phyloP scores from a whole-genome alignment of 2,113 vertebrate species.

The Arizona elegans region DNA sequence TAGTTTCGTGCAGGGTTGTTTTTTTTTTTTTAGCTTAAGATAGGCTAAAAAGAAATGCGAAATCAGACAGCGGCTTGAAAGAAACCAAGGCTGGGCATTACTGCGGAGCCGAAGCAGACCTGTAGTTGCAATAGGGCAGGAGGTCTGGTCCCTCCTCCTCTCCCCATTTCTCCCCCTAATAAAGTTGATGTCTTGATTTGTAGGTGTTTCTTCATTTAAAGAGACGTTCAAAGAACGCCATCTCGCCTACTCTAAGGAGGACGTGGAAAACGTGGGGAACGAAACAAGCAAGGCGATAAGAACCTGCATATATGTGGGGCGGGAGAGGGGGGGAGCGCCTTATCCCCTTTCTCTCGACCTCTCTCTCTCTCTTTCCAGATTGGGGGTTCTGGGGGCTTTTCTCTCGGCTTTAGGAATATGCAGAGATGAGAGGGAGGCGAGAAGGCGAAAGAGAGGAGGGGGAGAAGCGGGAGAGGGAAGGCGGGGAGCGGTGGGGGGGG shows the following conservation, averaged over 20 bases:
- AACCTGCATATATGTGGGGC: not conserved
- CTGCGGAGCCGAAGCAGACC: not conserved
- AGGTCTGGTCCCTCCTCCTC: too few species aligned
- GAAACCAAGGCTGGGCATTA: too few species aligned
- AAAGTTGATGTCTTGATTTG: not conserved
- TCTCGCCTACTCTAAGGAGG: not conserved
- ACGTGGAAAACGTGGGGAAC: not conserved
- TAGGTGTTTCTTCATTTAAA: not conserved
- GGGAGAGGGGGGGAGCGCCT: not conserved
- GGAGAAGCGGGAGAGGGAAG: not conserved
- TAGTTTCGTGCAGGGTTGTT: too few species aligned
- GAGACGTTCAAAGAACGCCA: not conserved
- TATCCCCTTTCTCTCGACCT: not conserved
- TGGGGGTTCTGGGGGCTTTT: not conserved
- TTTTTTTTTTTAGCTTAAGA: not conserved
- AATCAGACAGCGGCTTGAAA: not conserved
- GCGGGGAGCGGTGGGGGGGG: not conserved
- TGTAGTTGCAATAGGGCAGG: not conserved
- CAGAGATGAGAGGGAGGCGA: conserved; percentile 23
- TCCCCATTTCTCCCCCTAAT: not conserved
- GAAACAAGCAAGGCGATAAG: not conserved
- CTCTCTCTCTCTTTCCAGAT: too few species aligned
- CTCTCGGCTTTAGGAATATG: not conserved
- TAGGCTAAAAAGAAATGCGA: too few species aligned
- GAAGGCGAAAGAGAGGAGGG: not conserved